Evolutionary conservation across 2,113 vertebrate species (phyloP).

Genomic region (Onychostoma macrolepis): DNA sequence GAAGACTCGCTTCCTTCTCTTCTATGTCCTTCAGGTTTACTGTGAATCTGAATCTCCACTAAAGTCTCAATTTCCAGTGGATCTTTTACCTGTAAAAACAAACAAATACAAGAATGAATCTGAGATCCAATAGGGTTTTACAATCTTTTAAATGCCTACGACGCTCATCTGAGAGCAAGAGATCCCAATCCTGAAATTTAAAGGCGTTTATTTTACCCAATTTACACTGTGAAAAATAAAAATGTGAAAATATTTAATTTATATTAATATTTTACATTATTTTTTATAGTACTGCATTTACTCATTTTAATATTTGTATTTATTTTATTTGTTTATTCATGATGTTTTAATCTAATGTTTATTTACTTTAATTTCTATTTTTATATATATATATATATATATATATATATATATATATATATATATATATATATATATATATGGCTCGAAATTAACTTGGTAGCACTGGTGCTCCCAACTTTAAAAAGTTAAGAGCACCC

Average conservation of each 20-base stretch:
- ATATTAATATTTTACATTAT: neutral
- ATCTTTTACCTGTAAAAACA: slow-evolving; percentile 74
- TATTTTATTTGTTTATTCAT: neutral
- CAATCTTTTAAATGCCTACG: neutral
- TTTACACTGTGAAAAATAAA: neutral
- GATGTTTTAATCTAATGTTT: neutral
- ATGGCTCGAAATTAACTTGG: too few species aligned
- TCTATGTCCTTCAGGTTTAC: neutral
- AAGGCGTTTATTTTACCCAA: neutral
- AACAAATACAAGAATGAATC: neutral
- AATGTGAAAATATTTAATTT: neutral
- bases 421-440: too few species aligned
- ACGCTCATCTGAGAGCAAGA: neutral
- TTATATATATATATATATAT: too few species aligned
- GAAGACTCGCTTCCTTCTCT: neutral
- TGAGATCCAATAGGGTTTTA: neutral
- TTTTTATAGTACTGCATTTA: neutral
- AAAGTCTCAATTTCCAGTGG: slow-evolving; percentile 71
- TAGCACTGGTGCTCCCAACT: too few species aligned
- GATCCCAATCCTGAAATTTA: neutral
- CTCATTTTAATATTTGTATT: neutral
- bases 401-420: too few species aligned
- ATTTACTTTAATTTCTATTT: neutral
- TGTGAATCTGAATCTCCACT: neutral
- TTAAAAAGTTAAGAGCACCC: too few species aligned